Base-by-base conservation (phyloP, 1,140 invertebrate species). In the Himalopsyche phryganea region DNA sequence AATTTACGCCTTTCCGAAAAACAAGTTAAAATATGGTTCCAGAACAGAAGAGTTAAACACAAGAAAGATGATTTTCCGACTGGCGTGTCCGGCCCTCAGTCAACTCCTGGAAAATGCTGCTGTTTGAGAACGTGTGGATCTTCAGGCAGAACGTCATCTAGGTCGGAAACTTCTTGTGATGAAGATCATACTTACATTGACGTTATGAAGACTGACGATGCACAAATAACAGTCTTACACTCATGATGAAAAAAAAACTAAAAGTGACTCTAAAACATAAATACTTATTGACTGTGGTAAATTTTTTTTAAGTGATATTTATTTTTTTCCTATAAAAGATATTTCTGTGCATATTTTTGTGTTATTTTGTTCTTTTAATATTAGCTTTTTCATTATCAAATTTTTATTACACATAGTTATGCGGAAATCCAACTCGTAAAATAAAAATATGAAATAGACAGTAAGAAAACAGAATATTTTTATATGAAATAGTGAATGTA, bases 21-120 rank as follows among this genome's bases (percentile, higher is more conserved):
- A 70, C 93, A 96, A 76, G 92, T 96, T 36, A 96, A 94, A 73
- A 96, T 96, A 50, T 96, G 94, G 94, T 92, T 96, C 69, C 92
- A 96, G 71, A 94, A 94, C 69, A 80, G 88, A 10, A 80, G 93
- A 2, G 94, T 96, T 2, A 96, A 96, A 69, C 84, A 92, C 70
- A 95, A 96, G 80, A 95, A 95, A 67, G 90, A 77, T 40, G 76
- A 78, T 17, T 66, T 67, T 4, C 74, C 75, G 0, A 41, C 66
- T 61, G 54, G 33, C 15, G 47, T 63, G 1, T 59, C 20, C 7
- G 69, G 10, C 18, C n/a, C 9, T 0, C 49, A 42, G 6, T 17
- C 40, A n/a, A 17, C 42, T n/a, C 42, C 13, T 15, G 17, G 17
- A 11, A 57, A 38, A 46, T 63, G 56, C 35, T 58, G 50, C 35